Evolutionary conservation across 1,140 invertebrate species (phyloP).

Genomic region (Drosophila bipectinata): DNA sequence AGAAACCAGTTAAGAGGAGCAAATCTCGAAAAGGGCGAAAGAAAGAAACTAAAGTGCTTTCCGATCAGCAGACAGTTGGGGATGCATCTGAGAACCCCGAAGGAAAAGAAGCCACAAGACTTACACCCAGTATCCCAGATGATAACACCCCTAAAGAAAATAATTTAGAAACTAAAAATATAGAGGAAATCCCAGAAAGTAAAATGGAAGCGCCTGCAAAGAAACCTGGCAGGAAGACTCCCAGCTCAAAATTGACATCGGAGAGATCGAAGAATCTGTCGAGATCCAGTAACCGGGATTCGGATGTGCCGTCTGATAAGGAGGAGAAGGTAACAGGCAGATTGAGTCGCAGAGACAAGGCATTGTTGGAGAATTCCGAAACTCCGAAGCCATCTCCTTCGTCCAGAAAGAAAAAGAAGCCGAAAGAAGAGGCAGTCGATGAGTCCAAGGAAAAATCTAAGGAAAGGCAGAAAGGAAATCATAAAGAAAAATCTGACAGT

Average conservation of each 20-base stretch:
- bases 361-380: not conserved
- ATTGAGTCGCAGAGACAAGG: conserved; percentile 10
- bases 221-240: not conserved
- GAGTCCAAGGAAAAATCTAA: not conserved
- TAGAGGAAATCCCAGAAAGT: not conserved
- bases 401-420: not conserved
- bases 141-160: not conserved
- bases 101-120: not conserved
- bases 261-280: not conserved
- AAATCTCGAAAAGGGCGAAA: not conserved
- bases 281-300: not conserved
- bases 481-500: not conserved
- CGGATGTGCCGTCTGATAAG: not conserved
- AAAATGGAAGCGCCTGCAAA: not conserved
- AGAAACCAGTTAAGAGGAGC: not conserved
- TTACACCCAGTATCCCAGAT: not conserved
- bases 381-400: not conserved
- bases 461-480: not conserved
- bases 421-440: not conserved
- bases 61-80: not conserved
- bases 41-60: not conserved
- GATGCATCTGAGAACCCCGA: not conserved
- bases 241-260: not conserved
- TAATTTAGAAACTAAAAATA: not conserved
- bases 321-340: conserved; percentile 1